phyloP scores from a whole-genome alignment of 2,113 vertebrate species.

The Ammodytes dubius region DNA sequence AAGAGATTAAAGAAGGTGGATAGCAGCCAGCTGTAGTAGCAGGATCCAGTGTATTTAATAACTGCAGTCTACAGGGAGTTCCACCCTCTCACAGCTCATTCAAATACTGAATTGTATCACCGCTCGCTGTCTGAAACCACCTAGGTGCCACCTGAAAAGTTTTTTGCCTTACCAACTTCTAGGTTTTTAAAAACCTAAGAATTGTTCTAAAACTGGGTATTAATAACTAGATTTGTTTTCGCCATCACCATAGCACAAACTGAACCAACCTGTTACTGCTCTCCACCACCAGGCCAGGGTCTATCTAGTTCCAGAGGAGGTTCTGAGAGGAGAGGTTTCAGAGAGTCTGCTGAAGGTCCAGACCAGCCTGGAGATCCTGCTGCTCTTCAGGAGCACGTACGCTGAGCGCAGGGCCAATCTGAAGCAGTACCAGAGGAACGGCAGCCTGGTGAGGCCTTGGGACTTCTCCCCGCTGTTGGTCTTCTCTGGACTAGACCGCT shows the following conservation, averaged over 20 bases:
- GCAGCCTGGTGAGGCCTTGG: constrained; percentile 84
- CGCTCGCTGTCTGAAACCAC: no score
- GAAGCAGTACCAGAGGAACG: constrained; percentile 81
- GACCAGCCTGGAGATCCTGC: constrained; percentile 81
- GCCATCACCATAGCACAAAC: not conserved
- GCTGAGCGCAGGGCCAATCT: constrained; percentile 85
- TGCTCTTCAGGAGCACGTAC: constrained; percentile 83
- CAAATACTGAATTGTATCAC: not conserved
- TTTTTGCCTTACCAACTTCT: not conserved
- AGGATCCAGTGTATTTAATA: not conserved
- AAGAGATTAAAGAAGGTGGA: no score
- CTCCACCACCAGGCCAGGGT: constrained; percentile 81
- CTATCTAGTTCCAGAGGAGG: constrained; percentile 89
- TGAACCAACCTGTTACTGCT: not conserved
- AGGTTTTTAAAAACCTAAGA: not conserved
- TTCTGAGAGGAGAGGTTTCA: constrained; percentile 89
- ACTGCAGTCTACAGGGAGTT: not conserved
- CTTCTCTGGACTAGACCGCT: constrained; percentile 87
- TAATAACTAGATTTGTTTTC: not conserved
- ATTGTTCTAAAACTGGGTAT: not conserved
- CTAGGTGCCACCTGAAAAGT: not conserved
- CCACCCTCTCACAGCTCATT: not conserved
- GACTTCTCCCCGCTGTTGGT: constrained; percentile 86
- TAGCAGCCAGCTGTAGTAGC: no score
- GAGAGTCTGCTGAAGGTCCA: constrained; percentile 89